These are phyloP conservation scores for Tachystola acroxantha DNA, from an alignment of 2,888 invertebrate genomes.

Conservation along the genomic window DNA sequence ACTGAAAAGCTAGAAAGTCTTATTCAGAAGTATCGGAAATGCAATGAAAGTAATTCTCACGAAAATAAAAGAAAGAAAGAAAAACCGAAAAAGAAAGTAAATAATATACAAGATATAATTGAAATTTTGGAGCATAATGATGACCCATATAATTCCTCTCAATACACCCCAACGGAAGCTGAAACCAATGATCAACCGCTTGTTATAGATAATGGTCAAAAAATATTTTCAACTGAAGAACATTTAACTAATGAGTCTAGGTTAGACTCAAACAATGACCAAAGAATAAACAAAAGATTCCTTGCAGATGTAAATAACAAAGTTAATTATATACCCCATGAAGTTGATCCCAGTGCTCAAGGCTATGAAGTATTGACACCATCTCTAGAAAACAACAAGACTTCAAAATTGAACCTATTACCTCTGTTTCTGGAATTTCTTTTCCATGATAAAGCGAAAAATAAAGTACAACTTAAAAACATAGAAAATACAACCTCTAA, in stretches of 20 bases:
- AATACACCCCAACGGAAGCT: slow-evolving; percentile 39
- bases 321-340: neutral
- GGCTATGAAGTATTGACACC: neutral
- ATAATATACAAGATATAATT: slow-evolving; percentile 66
- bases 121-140: slow-evolving; percentile 43
- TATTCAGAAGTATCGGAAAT: slow-evolving; percentile 32
- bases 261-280: neutral
- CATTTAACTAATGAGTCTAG: neutral
- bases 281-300: too few species aligned
- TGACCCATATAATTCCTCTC: slow-evolving; percentile 19
- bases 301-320: too few species aligned
- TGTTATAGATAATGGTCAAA: slow-evolving; percentile 2
- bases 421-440: slow-evolving; percentile 49
- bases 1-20: slow-evolving; percentile 43
- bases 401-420: slow-evolving; percentile 27
- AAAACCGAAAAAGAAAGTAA: slow-evolving; percentile 33
- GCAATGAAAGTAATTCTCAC: slow-evolving; percentile 11
- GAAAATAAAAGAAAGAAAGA: slow-evolving; percentile 14
- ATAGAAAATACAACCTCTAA: slow-evolving; percentile 10
- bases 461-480: neutral
- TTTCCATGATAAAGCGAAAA: slow-evolving; percentile 30
- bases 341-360: too few species aligned
- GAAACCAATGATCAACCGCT: slow-evolving; percentile 29
- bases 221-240: slow-evolving; percentile 2
- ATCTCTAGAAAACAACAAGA: slow-evolving; percentile 13